Base-by-base conservation (phyloP, 2,888 invertebrate genomes). In the Nasonovia ribisnigri region DNA sequence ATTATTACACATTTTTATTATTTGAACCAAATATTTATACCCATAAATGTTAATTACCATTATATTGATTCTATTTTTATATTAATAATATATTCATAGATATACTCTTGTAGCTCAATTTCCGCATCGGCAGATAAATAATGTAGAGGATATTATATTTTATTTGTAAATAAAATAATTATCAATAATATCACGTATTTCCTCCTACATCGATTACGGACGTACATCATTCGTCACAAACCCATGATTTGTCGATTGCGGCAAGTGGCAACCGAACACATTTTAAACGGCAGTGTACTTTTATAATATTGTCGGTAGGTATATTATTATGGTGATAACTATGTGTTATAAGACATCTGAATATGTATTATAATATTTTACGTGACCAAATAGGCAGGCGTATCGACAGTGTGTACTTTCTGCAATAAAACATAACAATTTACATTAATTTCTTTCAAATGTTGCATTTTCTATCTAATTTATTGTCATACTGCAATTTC, bases 161-260 rank as follows among this genome's bases (percentile, higher is more conserved):
- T n/a, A 36, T 77, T 60, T 77, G 90, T 48, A 36, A 88, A 42
- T 54, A 48, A 48, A 67, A 90, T 16, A 24, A 90, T 90, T 90
- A n/a, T 46, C 1, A 90, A 90, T 67, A 54, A 10, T 84, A 43
- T 91, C 91, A 84, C 84, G 84, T 84, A 91, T 57, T 84, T 91
- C 91, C 84, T 91, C 84, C 43, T 57, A 91, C 84, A 57, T 84
- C 84, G 43, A 84, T 91, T 91, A 57, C 84, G 43, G 29, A 42
- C 51, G 48, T 36, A 36, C 84, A 8, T 36, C 54, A 84, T 51
- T 26, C 29, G 46, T 29, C 29, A 26, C 84, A 54, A n/a, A 88
- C 26, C 42, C 43, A 42, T 5, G 54, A n/a, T n/a, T 91, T 57
- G 51, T n/a, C 1, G 67, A 67, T 54, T 42, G 51, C 13, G 84